Evolutionary conservation across 2,888 invertebrate species (phyloP).

Genomic region (Cephonodes hylas): DNA sequence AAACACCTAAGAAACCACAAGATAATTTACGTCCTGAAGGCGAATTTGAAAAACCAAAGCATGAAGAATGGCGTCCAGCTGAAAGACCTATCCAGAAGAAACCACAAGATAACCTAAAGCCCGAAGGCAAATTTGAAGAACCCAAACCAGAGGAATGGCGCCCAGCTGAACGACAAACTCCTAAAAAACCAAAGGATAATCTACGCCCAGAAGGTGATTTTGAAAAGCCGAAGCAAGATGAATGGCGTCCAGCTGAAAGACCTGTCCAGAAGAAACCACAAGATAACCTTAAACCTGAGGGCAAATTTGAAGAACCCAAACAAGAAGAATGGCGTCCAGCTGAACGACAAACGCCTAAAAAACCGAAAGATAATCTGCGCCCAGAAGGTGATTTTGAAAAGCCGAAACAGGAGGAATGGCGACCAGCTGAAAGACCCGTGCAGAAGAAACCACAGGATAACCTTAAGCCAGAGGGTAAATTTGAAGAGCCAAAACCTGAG

Average conservation of each 20-base stretch:
- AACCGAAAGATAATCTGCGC: conserved; percentile 73
- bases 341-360: conserved; percentile 67
- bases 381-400: conserved; percentile 55
- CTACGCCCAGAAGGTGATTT: conserved; percentile 80
- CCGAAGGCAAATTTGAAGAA: conserved; percentile 78
- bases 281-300: conserved; percentile 77
- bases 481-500: conserved; percentile 61
- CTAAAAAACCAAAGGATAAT: conserved; percentile 61
- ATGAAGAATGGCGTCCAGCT: conserved; percentile 58
- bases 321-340: conserved; percentile 64
- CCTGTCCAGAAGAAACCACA: conserved; percentile 50
- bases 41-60: conserved; percentile 64
- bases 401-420: conserved; percentile 65
- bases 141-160: conserved; percentile 44
- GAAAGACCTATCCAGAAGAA: conserved; percentile 58
- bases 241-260: conserved; percentile 63
- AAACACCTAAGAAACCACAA: conserved; percentile 32
- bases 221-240: conserved; percentile 45
- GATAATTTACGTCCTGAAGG: conserved; percentile 81
- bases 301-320: conserved; percentile 64
- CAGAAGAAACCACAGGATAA: conserved; percentile 34
- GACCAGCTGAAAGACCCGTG: conserved; percentile 67
- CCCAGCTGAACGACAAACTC: conserved; percentile 44
- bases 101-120: conserved; percentile 79
- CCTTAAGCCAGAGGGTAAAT: conserved; percentile 71